Conservation (phyloP, 1,140 invertebrate species). For the Drosophila grimshawi region DNA sequence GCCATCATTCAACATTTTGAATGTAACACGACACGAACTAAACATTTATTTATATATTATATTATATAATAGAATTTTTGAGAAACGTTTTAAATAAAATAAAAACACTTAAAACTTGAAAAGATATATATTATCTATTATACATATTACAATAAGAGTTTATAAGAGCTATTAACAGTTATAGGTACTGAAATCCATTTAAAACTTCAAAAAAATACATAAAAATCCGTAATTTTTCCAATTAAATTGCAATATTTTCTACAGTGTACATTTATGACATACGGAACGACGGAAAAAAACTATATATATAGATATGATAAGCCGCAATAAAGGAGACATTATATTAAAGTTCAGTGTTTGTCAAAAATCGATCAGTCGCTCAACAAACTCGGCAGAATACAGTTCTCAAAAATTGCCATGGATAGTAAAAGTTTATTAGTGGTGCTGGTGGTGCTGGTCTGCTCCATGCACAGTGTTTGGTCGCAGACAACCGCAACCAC, state of each 20-base stretch:
- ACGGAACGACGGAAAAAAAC: neutral
- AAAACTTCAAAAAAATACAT: too few species aligned
- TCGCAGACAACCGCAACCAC: neutral
- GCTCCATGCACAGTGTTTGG: neutral
- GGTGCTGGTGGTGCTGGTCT: constrained; percentile 10
- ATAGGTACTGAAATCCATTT: too few species aligned
- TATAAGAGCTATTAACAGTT: too few species aligned
- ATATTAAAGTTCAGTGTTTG: constrained; percentile 6
- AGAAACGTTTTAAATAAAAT: too few species aligned
- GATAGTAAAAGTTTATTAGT: neutral
- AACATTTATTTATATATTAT: neutral
- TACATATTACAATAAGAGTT: too few species aligned
- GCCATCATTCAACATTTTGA: neutral
- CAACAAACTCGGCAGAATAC: neutral
- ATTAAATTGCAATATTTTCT: too few species aligned
- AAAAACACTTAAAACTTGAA: too few species aligned
- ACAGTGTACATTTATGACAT: neutral
- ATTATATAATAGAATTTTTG: too few species aligned
- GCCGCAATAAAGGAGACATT: neutral
- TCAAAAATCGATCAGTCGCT: neutral
- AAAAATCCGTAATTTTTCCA: too few species aligned
- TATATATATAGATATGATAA: constrained; percentile 5
- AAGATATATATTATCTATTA: too few species aligned
- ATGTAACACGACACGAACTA: constrained; percentile 6
- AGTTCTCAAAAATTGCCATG: neutral